Percentiles rank a stretch among this genome's conserved stretches.
phyloP scores from a whole-genome alignment of 2,797 vertebrate genomes.

The Xenops minutus region DNA sequence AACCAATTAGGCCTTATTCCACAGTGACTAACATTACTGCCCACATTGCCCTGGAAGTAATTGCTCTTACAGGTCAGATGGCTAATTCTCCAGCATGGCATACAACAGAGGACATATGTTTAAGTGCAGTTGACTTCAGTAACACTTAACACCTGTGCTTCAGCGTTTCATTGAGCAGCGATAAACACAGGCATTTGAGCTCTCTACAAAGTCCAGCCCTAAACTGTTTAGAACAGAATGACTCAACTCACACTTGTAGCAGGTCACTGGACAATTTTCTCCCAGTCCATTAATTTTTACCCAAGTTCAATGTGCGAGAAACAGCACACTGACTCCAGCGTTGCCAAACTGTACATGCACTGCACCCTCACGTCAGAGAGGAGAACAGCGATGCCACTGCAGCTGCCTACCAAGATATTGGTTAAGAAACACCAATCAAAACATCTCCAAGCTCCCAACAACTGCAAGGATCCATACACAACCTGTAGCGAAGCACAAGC shows the following conservation, averaged over 20 bases:
- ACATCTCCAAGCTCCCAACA: background rate
- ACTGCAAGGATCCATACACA: background rate
- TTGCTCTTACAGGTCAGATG: background rate
- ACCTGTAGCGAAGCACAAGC: background rate
- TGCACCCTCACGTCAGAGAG: background rate
- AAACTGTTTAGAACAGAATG: background rate
- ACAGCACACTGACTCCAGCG: background rate
- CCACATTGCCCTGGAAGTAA: background rate
- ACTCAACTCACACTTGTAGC: background rate
- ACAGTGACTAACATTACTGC: background rate
- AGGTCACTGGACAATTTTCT: conserved; percentile 4
- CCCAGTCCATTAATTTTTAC: background rate
- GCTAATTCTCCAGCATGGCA: background rate
- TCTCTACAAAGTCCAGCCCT: background rate
- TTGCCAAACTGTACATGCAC: background rate
- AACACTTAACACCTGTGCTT: background rate
- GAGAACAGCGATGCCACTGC: background rate
- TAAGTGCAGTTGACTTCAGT: background rate
- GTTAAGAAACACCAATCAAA: background rate
- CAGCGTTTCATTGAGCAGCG: background rate
- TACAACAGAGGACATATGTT: background rate
- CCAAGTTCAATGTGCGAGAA: background rate
- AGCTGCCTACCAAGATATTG: background rate
- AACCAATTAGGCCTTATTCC: background rate
- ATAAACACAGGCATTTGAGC: background rate